These are phyloP conservation scores for Phalacrocorax carbo DNA, from an alignment of 2,113 vertebrate species.

Conservation along the genomic window DNA sequence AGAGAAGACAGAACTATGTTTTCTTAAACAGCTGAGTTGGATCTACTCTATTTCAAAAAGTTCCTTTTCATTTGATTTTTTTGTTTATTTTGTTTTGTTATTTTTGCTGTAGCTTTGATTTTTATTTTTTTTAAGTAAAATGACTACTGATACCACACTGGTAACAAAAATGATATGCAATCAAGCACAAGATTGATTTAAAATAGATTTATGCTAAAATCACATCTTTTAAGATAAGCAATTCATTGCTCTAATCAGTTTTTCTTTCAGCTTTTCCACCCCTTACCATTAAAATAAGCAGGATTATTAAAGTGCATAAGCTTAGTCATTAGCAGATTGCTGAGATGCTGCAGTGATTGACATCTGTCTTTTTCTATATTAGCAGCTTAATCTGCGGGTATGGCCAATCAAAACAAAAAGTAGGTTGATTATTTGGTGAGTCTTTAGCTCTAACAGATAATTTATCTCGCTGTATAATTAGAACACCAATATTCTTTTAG, in stretches of 20 bases:
- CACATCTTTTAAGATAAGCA: slow-evolving; percentile 27
- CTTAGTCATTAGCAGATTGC: slow-evolving; percentile 46
- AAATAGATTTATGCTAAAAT: slow-evolving; percentile 51
- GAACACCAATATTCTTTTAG: not conserved
- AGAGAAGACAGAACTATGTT: not conserved
- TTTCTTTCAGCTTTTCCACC: slow-evolving; percentile 14
- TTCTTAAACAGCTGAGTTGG: not conserved
- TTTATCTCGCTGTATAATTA: slow-evolving; percentile 23
- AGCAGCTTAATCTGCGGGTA: not conserved
- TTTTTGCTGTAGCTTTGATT: not conserved
- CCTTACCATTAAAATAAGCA: slow-evolving; percentile 41
- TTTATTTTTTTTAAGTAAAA: not conserved
- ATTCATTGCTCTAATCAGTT: slow-evolving; percentile 49
- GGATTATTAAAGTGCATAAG: slow-evolving; percentile 37
- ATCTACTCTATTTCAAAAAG: not conserved
- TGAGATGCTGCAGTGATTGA: slow-evolving; percentile 22
- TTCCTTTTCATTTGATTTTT: not conserved
- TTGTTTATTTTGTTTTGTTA: not conserved
- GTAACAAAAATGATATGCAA: slow-evolving; percentile 1
- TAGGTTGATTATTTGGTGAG: slow-evolving; percentile 36
- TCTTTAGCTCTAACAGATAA: not conserved
- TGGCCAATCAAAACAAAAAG: slow-evolving; percentile 44
- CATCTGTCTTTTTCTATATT: slow-evolving; percentile 37
- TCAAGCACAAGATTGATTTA: slow-evolving; percentile 21
- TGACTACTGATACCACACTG: not conserved